Evolutionary conservation across 2,797 vertebrate species (phyloP), one percentile per base, ranked within the genome.

Genomic region (Ctenopoma multispine): DNA sequence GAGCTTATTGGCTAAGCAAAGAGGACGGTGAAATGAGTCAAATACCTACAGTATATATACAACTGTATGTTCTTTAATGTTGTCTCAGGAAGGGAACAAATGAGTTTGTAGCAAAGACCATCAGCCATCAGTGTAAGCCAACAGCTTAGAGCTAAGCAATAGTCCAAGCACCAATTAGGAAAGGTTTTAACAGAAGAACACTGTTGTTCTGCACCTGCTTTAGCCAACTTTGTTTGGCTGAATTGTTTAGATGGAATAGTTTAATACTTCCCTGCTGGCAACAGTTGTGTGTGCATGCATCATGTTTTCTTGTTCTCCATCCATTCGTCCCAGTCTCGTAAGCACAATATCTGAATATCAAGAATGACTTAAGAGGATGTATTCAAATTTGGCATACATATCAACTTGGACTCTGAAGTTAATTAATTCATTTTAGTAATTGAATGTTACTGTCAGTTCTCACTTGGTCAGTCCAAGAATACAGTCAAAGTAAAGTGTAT

Each of bases 21-120:
- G 61, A 54, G 34, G 55, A 15, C 4, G 64, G 1, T 41, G 40
- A 41, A 78, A 61, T 57, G 38, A 73, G 54, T 60, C 40, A 54
- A 44, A 24, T 20, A 18, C 60, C 43, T 7, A 53, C 27, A 29
- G 27, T 29, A 29, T 58, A 34, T 61, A 46, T 53, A n/a, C n/a
- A n/a, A n/a, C 44, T 63, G 49, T 74, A 41, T 69, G 58, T 27
- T 49, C 75, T 88, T 75, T 72, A 78, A 82, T 81, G 81, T 80
- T 15, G 79, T 44, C 48, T 36, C 47, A 70, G 61, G 63, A 67
- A 81, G 65, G 74, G 79, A 76, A 73, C 40, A 41, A 75, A 66
- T 57, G 18, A 38, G 27, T 57, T 82, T 75, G 48, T 13, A 13
- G 71, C 51, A 65, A 72, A 73, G 56, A 61, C 65, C 73, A 67